These are phyloP conservation scores for Cynodonichthys magdalenae DNA, from an alignment of 2,797 vertebrate genomes.

Conservation along the genomic window DNA sequence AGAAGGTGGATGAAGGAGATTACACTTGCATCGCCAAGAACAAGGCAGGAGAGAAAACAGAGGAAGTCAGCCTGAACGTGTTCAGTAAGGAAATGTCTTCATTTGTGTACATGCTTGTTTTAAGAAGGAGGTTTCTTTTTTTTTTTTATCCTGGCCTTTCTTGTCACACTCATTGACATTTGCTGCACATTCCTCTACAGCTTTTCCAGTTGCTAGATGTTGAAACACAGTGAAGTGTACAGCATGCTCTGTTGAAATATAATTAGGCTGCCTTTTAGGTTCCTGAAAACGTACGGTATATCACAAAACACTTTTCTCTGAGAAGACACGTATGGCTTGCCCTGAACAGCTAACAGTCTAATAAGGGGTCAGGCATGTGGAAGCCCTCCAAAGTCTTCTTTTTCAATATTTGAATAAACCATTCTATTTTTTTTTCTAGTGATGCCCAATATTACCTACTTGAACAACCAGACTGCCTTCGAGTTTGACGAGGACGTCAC, in stretches of 20 bases:
- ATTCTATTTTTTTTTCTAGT: conserved; percentile 74
- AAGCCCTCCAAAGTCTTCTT: not conserved
- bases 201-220: conserved; percentile 20
- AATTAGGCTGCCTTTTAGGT: conserved; percentile 47
- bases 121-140: not conserved
- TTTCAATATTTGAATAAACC: not conserved
- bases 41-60: conserved; percentile 91
- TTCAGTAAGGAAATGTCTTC: conserved; percentile 86
- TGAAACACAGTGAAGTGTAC: conserved; percentile 22
- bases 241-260: conserved; percentile 43
- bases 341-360: too few relatives aligned
- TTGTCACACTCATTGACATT: conserved; percentile 44
- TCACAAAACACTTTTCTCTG: too few relatives aligned
- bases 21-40: conserved; percentile 95
- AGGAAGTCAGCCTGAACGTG: conserved; percentile 94
- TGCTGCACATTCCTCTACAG: conserved; percentile 13
- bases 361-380: too few relatives aligned
- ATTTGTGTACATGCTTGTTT: not conserved
- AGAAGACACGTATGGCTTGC: too few relatives aligned
- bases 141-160: conserved; percentile 4
- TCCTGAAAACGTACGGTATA: conserved; percentile 16
- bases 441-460: conserved; percentile 93
- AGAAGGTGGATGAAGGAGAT: conserved; percentile 94
- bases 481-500: conserved; percentile 94
- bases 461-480: conserved; percentile 93